A percentile compares a stretch with the other conserved stretches of the same genome.
Conservation (phyloP, 92 coral and sea anemone species). For the Bergia puertoricense region DNA sequence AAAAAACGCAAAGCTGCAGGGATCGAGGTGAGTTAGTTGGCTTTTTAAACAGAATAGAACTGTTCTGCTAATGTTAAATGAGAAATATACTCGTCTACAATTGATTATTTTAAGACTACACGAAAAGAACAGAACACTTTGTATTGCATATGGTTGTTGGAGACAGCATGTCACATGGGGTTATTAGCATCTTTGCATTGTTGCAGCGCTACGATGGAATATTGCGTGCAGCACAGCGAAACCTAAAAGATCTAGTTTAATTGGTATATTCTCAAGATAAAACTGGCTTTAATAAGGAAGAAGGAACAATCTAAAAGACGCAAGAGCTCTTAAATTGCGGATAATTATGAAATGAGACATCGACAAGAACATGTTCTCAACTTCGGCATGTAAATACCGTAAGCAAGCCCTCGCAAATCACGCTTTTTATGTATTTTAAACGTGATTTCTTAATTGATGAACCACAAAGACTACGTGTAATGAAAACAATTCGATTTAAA, state of each 20-base stretch:
- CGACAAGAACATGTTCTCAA: constrained; percentile 26
- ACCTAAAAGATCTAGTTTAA: background rate
- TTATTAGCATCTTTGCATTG: constrained; percentile 23
- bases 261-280: background rate
- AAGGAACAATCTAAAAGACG: background rate
- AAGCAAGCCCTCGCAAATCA: constrained; percentile 1
- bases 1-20: constrained; percentile 88
- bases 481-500: background rate
- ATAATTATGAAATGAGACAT: constrained; percentile 33
- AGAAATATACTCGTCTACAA: background rate
- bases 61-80: background rate
- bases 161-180: constrained; percentile 31
- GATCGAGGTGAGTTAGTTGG: constrained; percentile 58
- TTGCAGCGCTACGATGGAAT: background rate
- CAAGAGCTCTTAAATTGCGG: background rate
- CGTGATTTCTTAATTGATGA: background rate
- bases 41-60: background rate
- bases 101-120: background rate
- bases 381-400: constrained; percentile 39
- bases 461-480: background rate
- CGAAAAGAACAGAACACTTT: background rate
- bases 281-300: background rate
- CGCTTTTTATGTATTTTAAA: constrained; percentile 17
- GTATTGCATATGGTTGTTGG: background rate
- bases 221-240: background rate